Base-by-base conservation (phyloP, 1,140 invertebrate genomes). In the Drosophila melanica region DNA sequence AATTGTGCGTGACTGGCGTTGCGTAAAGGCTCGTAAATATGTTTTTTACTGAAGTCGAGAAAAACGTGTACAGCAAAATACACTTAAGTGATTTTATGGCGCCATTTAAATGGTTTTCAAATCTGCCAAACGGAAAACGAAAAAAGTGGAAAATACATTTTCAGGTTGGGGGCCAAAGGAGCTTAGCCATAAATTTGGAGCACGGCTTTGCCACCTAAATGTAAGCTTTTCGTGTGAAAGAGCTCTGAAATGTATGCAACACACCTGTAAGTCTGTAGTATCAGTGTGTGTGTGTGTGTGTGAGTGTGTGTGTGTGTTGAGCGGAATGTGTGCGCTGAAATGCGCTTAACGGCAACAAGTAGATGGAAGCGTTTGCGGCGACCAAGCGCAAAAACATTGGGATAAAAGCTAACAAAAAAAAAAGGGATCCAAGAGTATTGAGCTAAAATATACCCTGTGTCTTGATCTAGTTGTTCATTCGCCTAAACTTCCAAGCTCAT, bases 51-150 rank as follows among this genome's bases (percentile, higher is more conserved):
- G 55, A 76, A 65, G 54, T n/a, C 9, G 37, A 27, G 57, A 65
- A 39, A 53, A 27, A 68, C 58, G 67, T 72, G 47, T 85, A 64
- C 57, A 55, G 67, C 62, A 79, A 75, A 84, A 77, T 37, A 84
- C 79, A 87, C 78, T 72, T 87, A 86, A 87, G 78, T 81, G 78
- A 86, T 86, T 86, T 86, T 79, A 86, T 86, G 82, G 70, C 64
- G 51, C 67, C 71, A 76, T 86, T 86, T 75, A 87, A 86, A 86
- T 86, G 82, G 69, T 62, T 86, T 79, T 65, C 60, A 81, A 86
- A 87, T 81, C 79, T 79, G 71, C 70, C 75, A 62, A 65, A 78
- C 55, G 41, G 20, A 11, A 47, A 76, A 62, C 73, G 51, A 65
- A 48, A 66, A 84, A 47, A 8, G 7, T 9, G 8, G 2, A 35